Percentiles rank a stretch among this genome's conserved stretches.
These are phyloP conservation scores for Drosophila gunungcola DNA, from an alignment of 1,140 invertebrate genomes.

Conservation along the genomic window DNA sequence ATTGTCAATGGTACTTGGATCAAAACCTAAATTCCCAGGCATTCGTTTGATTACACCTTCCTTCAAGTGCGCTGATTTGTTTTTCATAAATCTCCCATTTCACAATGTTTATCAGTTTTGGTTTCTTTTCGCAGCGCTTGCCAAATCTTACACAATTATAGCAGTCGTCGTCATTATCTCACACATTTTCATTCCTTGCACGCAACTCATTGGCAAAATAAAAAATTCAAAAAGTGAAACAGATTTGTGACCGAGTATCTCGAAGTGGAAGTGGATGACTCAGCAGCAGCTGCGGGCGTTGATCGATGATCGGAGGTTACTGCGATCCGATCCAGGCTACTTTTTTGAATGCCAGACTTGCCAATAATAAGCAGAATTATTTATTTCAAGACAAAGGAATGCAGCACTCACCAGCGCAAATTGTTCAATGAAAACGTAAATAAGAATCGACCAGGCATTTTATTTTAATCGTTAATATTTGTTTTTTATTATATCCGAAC, in stretches of 20 bases:
- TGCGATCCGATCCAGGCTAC: conserved; percentile 19
- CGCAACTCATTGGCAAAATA: conserved; percentile 35
- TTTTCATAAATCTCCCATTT: conserved; percentile 45
- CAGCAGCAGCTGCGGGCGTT: conserved; percentile 37
- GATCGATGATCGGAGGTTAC: conserved; percentile 37
- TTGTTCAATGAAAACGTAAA: conserved; percentile 22
- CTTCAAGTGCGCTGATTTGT: conserved; percentile 25
- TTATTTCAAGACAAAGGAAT: conserved; percentile 23
- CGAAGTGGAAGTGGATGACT: conserved; percentile 26
- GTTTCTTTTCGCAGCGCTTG: conserved; percentile 19
- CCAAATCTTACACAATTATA: conserved; percentile 50
- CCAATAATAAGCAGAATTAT: conserved; percentile 19
- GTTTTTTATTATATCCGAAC: conserved; percentile 3
- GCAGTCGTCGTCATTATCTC: conserved; percentile 40
- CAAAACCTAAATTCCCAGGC: conserved; percentile 21
- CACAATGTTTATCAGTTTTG: conserved; percentile 36
- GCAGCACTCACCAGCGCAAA: conserved; percentile 11
- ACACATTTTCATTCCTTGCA: conserved; percentile 50
- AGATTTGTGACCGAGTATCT: conserved; percentile 28
- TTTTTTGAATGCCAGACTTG: conserved; percentile 1
- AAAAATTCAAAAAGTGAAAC: conserved; percentile 23
- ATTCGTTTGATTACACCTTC: conserved; percentile 11
- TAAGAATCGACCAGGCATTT: conserved; percentile 11
- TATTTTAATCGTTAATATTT: neutral
- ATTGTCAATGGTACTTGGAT: conserved; percentile 23